Base-by-base conservation (phyloP, 2,797 vertebrate genomes). In the Brotula barbata region DNA sequence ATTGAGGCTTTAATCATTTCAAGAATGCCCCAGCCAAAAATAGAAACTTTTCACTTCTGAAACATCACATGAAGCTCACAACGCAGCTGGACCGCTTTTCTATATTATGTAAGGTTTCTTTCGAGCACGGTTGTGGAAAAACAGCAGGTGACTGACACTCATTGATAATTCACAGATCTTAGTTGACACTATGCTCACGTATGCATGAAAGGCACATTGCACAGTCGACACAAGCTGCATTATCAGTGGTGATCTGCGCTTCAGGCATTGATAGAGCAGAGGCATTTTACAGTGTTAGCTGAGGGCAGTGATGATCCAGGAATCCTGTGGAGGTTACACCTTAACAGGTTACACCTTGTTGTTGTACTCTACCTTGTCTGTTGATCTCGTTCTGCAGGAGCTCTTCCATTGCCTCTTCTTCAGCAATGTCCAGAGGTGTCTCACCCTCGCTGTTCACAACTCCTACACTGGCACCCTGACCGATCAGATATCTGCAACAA, bases 371-470 rank as follows among this genome's bases (percentile, higher is more conserved):
- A 99, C 97, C 97, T 98, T 97, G 95, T 66, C 93, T 90, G 85
- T 97, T 98, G 81, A 99, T 95, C 92, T 98, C 97, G 72, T 99
- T 98, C 85, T 98, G 92, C 87, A 99, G 93, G 48, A 98, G 93
- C 82, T 98, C 95, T 87, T 98, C 95, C 97, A 99, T 98, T 50
- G 97, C 92, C 73, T 98, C 96, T 70, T 99, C 97, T 80, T 99
- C 97, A 23, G 97, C 96, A 48, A 98, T 98, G 90, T 99, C 96
- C 89, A 99, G 88, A 45, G 96, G 96, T 3, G 96, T 98, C 78
- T 98, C 96, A 16, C 97, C 97, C 89, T 99, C 97, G 77, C 97
- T 99, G 90, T 99, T 99, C 46, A 99, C 97, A 69, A 95, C 95
- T 34, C 96, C 96, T 53, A 98, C 96, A 74, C 81, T 93, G 42